Evolutionary conservation across 1,140 invertebrate genomes (phyloP), one percentile per base, ranked within the genome.

Genomic region (Pseudomyrmex pallidus): DNA sequence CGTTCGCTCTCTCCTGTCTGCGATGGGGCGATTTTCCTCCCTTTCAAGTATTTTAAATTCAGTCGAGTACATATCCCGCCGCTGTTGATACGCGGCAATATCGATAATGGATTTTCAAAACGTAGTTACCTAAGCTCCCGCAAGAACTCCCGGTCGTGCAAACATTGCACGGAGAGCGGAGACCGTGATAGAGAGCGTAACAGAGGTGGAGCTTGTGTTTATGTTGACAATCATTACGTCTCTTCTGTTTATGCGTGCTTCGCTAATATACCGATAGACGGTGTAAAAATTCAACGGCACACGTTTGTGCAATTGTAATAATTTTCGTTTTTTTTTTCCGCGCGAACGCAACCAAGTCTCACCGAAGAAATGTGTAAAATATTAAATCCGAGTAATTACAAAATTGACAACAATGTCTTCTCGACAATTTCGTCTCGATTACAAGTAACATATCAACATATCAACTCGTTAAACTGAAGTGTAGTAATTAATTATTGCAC

Each of bases 31-130:
- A 77, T 70, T 68, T 57, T 12, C 44, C 48, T 13, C 0, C 46
- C 3, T 77, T 17, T 1, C 20, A 25, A 9, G 4, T 35, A 54
- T 12, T 12, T 1, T 46, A 22, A 57, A 68, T 57, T 57, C 13
- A 68, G 10, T 17, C 25, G 25, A 46, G 9, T 15, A 12, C 8
- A 35, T 35, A 35, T 35, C 5, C 35, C 4, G 5, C 10, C 20
- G 10, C 68, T 78, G 22, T 48, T 48, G 52, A 68, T 48, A 57
- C 25, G 35, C 15, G 12, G 64, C 20, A 78, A 78, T 57, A 70
- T 68, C 64, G 64, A 78, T 70, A 78, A 78, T 78, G 63, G 52
- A 68, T 78, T 57, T 78, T 68, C 64, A 57, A 48, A 78, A 48
- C 10, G 20, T 67, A 68, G 52, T 57, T 68, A 78, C 25, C 52